Conservation (phyloP, 1,140 invertebrate species). For the Drosophila watanabei region DNA sequence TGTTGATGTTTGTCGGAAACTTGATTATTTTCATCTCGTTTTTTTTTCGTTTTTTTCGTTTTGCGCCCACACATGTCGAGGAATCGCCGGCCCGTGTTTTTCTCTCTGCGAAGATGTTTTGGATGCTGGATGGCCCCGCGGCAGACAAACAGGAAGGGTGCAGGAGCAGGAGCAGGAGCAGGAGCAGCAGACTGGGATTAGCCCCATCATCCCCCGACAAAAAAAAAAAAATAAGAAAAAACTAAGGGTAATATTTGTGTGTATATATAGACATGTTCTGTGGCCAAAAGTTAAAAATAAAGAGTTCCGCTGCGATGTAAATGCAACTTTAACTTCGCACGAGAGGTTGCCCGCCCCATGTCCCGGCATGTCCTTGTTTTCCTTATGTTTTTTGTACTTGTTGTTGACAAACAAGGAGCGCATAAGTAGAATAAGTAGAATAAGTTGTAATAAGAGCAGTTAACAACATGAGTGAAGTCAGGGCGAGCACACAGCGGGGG, state of each 20-base stretch:
- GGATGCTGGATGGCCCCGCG: slow-evolving; percentile 64
- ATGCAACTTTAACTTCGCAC: slow-evolving; percentile 69
- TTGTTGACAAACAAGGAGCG: slow-evolving; percentile 70
- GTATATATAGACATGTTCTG: slow-evolving; percentile 26
- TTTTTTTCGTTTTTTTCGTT: slow-evolving; percentile 24
- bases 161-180: slow-evolving; percentile 19
- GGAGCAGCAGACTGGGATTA: slow-evolving; percentile 58
- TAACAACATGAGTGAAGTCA: slow-evolving; percentile 66
- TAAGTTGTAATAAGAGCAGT: slow-evolving; percentile 83
- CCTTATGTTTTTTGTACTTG: slow-evolving; percentile 29
- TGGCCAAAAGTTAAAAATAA: slow-evolving; percentile 53
- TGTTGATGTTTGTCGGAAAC: slow-evolving; percentile 84
- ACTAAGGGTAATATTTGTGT: slow-evolving; percentile 11
- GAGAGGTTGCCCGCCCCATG: slow-evolving; percentile 13
- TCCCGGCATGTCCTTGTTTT: slow-evolving; percentile 12
- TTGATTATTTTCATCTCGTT: slow-evolving; percentile 78
- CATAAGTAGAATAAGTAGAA: slow-evolving; percentile 68
- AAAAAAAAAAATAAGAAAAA: slow-evolving; percentile 4
- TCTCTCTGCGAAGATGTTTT: slow-evolving; percentile 63
- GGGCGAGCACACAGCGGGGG: slow-evolving; percentile 20
- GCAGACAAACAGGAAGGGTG: slow-evolving; percentile 62
- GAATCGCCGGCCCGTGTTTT: slow-evolving; percentile 35
- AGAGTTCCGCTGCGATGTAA: slow-evolving; percentile 61
- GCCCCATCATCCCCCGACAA: slow-evolving; percentile 30
- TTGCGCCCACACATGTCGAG: slow-evolving; percentile 59